Base-by-base conservation (phyloP, 2,888 invertebrate species). In the Drosophila algonquin region DNA sequence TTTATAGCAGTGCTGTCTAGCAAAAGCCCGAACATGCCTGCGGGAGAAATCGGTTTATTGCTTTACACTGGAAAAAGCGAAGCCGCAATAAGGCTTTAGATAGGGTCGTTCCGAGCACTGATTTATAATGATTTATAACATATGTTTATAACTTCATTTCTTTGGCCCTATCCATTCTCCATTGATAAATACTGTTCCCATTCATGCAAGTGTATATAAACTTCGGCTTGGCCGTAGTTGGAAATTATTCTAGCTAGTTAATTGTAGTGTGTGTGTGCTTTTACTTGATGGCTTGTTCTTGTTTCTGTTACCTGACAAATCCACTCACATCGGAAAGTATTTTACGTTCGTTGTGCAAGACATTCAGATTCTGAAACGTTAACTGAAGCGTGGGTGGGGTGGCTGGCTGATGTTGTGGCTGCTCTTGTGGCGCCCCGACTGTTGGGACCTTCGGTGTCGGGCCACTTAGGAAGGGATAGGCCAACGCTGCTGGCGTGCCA, bases 301-400 rank as follows among this genome's bases (percentile, higher is more conserved):
- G 61, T 75, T 83, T 73, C 65, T 86, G 89, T 90, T 90, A 92
- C 91, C 91, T 91, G 78, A 95, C 96, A 80, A 95, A 93, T 46
- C 96, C 96, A 90, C 94, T 95, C 84, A 96, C 95, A 92, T 95
- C 95, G 78, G 94, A 93, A 63, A 96, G 93, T 79, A 96, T 94
- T 56, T 93, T 93, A 63, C 95, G 93, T 75, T 94, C 89, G 73
- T 90, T 93, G 71, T 93, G 93, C 78, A 92, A 91, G 51, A 94
- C 94, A 78, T 94, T 94, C 77, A 95, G 91, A 73, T 94, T 94
- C 81, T 94, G 93, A 93, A 95, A 95, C 86, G 95, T 94, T 90
- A 95, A 92, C 91, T 95, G 95, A 80, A 95, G 93, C 71, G 95
- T 94, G 70, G 77, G 40, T 81, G 73, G 5, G 60, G 72, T 8